A percentile compares a stretch with the other conserved stretches of the same genome.
phyloP scores from a whole-genome alignment of 1,140 invertebrate genomes.

The Eueides isabella region DNA sequence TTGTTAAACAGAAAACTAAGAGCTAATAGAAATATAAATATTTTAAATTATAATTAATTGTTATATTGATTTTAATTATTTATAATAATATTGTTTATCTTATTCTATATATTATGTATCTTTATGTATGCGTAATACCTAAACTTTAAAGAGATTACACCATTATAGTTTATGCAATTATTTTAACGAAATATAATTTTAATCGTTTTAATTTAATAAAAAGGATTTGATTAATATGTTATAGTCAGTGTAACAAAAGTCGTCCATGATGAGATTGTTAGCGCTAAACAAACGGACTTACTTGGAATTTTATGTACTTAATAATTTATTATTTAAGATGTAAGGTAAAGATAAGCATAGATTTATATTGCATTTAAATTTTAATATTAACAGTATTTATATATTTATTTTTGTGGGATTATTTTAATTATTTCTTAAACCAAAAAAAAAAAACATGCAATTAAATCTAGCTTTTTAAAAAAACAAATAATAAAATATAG shows the following conservation, averaged over 20 bases:
- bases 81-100: neutral
- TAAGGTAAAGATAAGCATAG: slow-evolving; percentile 55
- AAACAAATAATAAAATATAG: neutral
- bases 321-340: slow-evolving; percentile 62
- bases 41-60: neutral
- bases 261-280: slow-evolving; percentile 73
- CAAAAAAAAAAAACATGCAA: neutral
- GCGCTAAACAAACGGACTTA: slow-evolving; percentile 59
- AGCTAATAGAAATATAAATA: neutral
- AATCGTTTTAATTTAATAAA: neutral
- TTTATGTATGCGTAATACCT: too few relatives aligned
- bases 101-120: too few relatives aligned
- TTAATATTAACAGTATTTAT: slow-evolving; percentile 5
- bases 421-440: neutral
- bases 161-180: too few relatives aligned
- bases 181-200: too few relatives aligned
- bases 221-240: slow-evolving; percentile 32
- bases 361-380: slow-evolving; percentile 64
- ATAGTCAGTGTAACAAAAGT: slow-evolving; percentile 49
- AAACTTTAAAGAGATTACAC: too few relatives aligned
- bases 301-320: slow-evolving; percentile 74
- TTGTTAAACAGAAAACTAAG: neutral
- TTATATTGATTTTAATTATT: neutral
- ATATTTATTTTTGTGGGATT: neutral
- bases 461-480: neutral